Percentiles rank a stretch among this genome's conserved stretches.
These are phyloP conservation scores for Kradibia gibbosae DNA, from an alignment of 1,140 invertebrate species.

Conservation along the genomic window DNA sequence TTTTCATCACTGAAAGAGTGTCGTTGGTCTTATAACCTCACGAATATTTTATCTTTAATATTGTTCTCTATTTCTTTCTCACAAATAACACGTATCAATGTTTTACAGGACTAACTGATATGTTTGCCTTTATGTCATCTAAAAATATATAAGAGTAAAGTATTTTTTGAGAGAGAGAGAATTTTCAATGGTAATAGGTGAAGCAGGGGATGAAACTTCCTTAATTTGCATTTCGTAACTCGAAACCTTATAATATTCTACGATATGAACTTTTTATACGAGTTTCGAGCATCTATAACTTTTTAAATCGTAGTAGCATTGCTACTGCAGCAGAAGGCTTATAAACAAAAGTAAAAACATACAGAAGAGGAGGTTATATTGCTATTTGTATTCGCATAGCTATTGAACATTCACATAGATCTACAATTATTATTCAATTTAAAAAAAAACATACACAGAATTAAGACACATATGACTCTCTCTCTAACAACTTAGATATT, in stretches of 20 bases:
- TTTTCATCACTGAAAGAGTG: no score
- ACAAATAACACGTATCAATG: no score
- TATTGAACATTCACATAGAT: no score
- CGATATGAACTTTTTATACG: neutral
- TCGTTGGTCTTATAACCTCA: no score
- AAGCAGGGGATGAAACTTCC: neutral
- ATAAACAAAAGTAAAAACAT: conserved; percentile 12
- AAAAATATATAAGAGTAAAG: neutral
- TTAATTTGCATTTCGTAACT: conserved; percentile 30
- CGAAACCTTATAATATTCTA: conserved; percentile 40
- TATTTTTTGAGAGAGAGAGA: neutral
- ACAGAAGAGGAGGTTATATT: neutral
- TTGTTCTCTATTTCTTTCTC: no score
- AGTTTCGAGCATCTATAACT: neutral
- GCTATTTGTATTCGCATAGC: no score
- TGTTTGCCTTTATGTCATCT: neutral
- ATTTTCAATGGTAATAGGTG: neutral
- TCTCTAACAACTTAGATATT: neutral
- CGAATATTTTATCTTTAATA: no score
- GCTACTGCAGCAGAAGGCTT: neutral
- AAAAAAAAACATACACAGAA: no score
- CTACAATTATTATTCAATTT: no score
- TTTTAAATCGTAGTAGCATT: neutral
- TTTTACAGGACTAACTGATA: neutral
- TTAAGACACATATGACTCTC: no score